phyloP scores from a whole-genome alignment of 30 jellyfish, hydroid and myxozoan species.

The Phacellophora camtschatica region DNA sequence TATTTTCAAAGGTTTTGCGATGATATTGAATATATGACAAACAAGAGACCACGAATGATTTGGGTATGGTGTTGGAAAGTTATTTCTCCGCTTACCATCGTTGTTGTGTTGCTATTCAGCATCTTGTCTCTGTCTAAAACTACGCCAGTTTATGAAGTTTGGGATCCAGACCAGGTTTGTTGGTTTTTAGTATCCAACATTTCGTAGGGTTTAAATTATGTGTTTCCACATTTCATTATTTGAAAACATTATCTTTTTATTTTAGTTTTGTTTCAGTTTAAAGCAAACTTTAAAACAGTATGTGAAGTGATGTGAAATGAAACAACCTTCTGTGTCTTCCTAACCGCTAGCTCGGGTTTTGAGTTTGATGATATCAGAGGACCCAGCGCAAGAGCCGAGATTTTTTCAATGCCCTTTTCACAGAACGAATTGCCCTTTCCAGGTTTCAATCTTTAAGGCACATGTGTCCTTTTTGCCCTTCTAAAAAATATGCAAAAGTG shows the following conservation, averaged over 20 bases:
- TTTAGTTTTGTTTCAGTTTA: too few relatives aligned
- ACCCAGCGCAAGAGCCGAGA: too few relatives aligned
- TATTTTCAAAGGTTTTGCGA: slow-evolving; percentile 73
- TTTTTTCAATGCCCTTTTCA: too few relatives aligned
- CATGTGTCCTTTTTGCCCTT: too few relatives aligned
- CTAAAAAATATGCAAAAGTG: too few relatives aligned
- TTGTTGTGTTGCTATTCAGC: slow-evolving; percentile 84
- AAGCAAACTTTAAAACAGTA: too few relatives aligned
- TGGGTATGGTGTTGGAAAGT: slow-evolving; percentile 99
- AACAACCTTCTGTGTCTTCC: neutral
- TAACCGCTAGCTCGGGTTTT: too few relatives aligned
- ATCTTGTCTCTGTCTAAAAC: slow-evolving; percentile 61
- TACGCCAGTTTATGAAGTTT: slow-evolving; percentile 82
- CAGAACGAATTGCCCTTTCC: too few relatives aligned
- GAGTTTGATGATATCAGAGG: too few relatives aligned
- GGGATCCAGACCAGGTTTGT: slow-evolving; percentile 77
- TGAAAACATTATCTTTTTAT: neutral
- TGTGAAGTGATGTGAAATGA: too few relatives aligned
- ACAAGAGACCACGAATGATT: slow-evolving; percentile 84
- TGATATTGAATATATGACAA: slow-evolving; percentile 96
- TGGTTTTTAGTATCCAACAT: neutral
- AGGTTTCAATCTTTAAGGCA: too few relatives aligned
- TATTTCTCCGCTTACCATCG: slow-evolving; percentile 81
- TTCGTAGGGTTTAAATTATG: too few relatives aligned
- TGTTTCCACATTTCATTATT: neutral